A percentile compares a stretch with the other conserved stretches of the same genome.
Conservation (phyloP, 64 coral and sea anemone genomes). For the Stichodactyla helianthus region DNA sequence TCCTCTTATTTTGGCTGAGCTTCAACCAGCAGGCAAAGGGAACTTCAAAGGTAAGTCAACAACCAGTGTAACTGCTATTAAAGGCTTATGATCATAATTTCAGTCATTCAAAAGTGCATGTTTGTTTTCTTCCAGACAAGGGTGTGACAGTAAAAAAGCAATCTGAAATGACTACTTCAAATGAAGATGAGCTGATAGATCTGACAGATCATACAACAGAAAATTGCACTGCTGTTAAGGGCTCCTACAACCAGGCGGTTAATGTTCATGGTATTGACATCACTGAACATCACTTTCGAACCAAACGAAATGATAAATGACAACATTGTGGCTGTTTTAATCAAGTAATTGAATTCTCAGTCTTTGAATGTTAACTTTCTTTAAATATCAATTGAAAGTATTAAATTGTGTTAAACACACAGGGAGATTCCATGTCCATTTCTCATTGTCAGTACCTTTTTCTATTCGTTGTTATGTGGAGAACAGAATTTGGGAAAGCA, state of each 20-base stretch:
- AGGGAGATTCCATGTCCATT: slow-evolving; percentile 15
- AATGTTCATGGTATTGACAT: slow-evolving; percentile 46
- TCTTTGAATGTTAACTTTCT: not conserved
- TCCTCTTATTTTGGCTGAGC: not conserved
- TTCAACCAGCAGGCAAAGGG: not conserved
- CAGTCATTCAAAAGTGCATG: not conserved
- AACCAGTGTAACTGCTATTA: not conserved
- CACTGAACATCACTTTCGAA: slow-evolving; percentile 39
- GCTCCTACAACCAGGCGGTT: not conserved
- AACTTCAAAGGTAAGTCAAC: not conserved
- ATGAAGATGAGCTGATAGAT: not conserved
- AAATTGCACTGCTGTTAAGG: too few species aligned
- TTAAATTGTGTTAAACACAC: not conserved
- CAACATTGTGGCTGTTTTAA: slow-evolving; percentile 52
- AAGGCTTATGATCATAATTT: not conserved
- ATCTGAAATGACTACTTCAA: not conserved
- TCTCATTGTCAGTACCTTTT: slow-evolving; percentile 21
- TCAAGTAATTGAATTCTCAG: slow-evolving; percentile 29
- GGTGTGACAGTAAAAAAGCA: not conserved
- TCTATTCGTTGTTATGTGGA: slow-evolving; percentile 29
- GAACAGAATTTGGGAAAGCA: slow-evolving; percentile 28
- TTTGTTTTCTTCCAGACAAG: not conserved
- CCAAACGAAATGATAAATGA: slow-evolving; percentile 64
- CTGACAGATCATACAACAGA: not conserved
- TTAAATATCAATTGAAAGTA: not conserved